phyloP scores from a whole-genome alignment of 2,888 invertebrate genomes.

The Lycia hirtaria region DNA sequence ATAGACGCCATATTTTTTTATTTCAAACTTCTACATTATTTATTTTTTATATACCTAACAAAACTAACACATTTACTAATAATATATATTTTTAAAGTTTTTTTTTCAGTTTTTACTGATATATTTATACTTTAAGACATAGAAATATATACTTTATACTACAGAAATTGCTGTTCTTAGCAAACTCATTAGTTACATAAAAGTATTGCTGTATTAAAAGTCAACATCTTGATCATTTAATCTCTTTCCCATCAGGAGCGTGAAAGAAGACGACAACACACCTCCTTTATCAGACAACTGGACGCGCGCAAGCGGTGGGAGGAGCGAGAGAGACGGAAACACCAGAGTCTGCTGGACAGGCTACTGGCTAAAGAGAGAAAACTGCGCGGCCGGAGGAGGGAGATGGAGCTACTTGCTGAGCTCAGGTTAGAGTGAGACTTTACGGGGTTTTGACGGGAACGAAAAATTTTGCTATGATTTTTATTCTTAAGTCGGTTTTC shows the following conservation, averaged over 20 bases:
- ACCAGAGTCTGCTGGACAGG: constrained; percentile 93
- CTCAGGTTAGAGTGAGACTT: constrained; percentile 71
- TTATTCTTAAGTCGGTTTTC: too few relatives aligned
- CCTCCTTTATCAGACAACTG: constrained; percentile 93
- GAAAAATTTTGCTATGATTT: too few relatives aligned
- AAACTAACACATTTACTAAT: too few relatives aligned
- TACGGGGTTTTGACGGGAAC: too few relatives aligned
- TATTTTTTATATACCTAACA: too few relatives aligned
- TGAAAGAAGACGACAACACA: constrained; percentile 95
- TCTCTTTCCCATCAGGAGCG: constrained; percentile 87
- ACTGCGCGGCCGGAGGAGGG: constrained; percentile 89
- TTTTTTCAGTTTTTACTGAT: too few relatives aligned
- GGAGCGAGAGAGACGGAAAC: constrained; percentile 91
- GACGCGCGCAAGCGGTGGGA: constrained; percentile 95
- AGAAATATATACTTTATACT: background rate
- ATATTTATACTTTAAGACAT: background rate
- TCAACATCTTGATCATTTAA: background rate
- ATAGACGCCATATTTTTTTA: too few relatives aligned
- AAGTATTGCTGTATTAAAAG: background rate
- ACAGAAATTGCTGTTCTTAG: background rate
- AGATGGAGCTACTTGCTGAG: constrained; percentile 88
- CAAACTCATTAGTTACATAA: background rate
- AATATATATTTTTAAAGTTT: too few relatives aligned
- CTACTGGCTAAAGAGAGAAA: constrained; percentile 94
- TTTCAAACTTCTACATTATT: too few relatives aligned